These are phyloP conservation scores for Acanthurus lineatus DNA, from an alignment of 2,797 vertebrate genomes.

Conservation along the genomic window DNA sequence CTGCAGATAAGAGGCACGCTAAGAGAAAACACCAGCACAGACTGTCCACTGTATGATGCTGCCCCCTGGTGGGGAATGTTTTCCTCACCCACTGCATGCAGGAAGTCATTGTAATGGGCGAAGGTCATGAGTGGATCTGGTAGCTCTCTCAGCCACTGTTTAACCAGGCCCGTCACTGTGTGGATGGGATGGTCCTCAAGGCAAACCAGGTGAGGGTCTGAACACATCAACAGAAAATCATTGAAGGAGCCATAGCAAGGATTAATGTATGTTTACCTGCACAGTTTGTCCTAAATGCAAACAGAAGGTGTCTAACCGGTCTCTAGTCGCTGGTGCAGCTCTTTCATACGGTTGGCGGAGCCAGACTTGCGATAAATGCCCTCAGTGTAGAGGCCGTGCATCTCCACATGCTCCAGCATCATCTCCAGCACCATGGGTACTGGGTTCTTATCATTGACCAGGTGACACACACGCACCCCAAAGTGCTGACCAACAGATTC, in stretches of 20 bases:
- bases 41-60: constrained; percentile 9
- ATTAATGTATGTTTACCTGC: not conserved
- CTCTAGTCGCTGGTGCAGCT: constrained; percentile 93
- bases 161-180: constrained; percentile 95
- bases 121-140: constrained; percentile 98
- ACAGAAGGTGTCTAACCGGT: constrained; percentile 79
- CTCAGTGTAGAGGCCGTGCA: constrained; percentile 97
- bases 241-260: not conserved
- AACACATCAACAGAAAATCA: constrained; percentile 14
- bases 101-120: constrained; percentile 93
- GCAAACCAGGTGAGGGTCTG: constrained; percentile 89
- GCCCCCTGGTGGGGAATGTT: constrained; percentile 26
- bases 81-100: constrained; percentile 93
- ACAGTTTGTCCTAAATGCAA: not conserved
- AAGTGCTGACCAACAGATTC: constrained; percentile 90
- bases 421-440: constrained; percentile 96
- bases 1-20: not conserved
- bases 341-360: constrained; percentile 95
- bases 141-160: constrained; percentile 96
- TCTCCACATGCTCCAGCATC: constrained; percentile 96
- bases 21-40: not conserved
- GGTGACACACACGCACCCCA: constrained; percentile 88
- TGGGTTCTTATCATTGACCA: constrained; percentile 90
- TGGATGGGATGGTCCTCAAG: constrained; percentile 97
- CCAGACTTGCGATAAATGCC: constrained; percentile 99